Conservation (phyloP, 1,140 invertebrate species). For the Amphibalanus amphitrite region DNA sequence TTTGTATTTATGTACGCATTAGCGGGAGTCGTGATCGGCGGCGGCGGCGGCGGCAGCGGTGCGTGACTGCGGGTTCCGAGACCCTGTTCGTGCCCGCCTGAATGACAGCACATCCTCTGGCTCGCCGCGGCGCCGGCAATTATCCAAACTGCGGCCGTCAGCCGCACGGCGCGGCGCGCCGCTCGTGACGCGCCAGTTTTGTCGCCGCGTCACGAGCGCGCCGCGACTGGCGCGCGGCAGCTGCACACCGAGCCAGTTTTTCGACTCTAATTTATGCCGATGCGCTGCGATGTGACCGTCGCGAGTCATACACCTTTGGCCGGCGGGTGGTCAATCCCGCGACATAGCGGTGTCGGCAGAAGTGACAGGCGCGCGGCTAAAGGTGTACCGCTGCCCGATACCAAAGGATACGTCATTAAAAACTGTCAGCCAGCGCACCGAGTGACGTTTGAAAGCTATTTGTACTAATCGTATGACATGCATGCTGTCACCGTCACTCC, state of each 20-base stretch:
- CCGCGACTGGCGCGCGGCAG: neutral
- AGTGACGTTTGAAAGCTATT: slow-evolving; percentile 1
- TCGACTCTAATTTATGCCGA: neutral
- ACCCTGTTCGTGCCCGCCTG: neutral
- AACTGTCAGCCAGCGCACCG: neutral
- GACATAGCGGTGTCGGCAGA: neutral
- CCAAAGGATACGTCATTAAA: neutral
- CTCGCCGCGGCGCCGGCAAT: neutral
- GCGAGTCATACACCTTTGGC: neutral
- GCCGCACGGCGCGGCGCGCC: no score
- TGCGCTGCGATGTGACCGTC: neutral
- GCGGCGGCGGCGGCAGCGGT: neutral
- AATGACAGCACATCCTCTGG: neutral
- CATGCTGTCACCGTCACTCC: neutral
- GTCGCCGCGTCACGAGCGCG: neutral
- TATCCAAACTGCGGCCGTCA: neutral
- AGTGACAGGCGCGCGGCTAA: neutral
- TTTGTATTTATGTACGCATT: neutral
- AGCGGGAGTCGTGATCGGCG: neutral
- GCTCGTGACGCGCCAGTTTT: slow-evolving; percentile 1
- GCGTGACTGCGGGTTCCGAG: neutral
- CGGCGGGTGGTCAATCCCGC: no score
- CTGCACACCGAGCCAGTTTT: neutral
- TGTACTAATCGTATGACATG: neutral
- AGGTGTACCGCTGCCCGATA: neutral